Evolutionary conservation across 2,113 vertebrate genomes (phyloP), one percentile per base, ranked within the genome.

Genomic region (Sisor rabdophorus): DNA sequence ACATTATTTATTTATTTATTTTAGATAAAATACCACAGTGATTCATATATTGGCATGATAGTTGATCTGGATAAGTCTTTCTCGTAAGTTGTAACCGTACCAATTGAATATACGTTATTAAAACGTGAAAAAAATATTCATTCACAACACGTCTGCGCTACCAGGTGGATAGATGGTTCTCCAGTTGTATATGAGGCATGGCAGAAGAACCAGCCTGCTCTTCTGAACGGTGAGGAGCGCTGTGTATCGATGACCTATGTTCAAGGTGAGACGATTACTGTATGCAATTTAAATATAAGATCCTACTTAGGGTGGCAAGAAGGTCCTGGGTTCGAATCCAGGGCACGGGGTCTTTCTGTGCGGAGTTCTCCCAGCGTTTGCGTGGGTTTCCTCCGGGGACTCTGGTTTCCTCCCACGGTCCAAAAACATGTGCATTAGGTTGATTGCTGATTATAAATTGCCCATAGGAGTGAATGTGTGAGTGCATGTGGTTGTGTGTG

Each of bases 81-180:
- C 78, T 89, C 82, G 97, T 98, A 89, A 88, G 94, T 90, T 78
- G 82, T 80, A 75, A 40, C 22, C 63, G 1, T 28, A 22, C 7
- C 20, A 19, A 56, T 8, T 22, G 71, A 60, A 40, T 54, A 11
- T 17, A 47, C 48, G 16, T 61, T 65, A 48, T 1, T 60, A 77
- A 75, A 58, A 20, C 47, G n/a, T 11, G 75, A 50, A 72, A 55
- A 19, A 19, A 72, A 60, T n/a, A 59, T 13, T 75, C 40, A 54
- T 70, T 61, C 16, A 36, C 22, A 0, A 20, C 5, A 40, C 40
- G 69, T 54, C 9, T 71, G 52, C 52, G 36, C 53, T 59, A 32
- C 26, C 74, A 98, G 96, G 83, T 98, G 96, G 96, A 92, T 95
- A 86, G 95, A 98, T 85, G 93, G 90, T 59, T 89, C 91, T 48